Conservation (phyloP, 2,113 vertebrate genomes). For the Callospermophilus lateralis region DNA sequence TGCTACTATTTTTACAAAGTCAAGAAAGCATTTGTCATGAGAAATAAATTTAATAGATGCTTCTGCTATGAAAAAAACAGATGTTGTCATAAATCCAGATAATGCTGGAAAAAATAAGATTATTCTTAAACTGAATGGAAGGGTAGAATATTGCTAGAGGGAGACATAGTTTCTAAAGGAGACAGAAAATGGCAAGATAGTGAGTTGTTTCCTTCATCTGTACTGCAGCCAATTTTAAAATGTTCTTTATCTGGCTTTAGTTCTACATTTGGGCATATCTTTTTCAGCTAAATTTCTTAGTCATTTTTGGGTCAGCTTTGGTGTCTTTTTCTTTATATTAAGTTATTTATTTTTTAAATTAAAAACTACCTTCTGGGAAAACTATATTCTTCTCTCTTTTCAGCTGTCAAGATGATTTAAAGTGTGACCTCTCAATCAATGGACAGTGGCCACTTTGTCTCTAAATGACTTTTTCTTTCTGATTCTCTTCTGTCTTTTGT, state of each 20-base stretch:
- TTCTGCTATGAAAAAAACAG: slow-evolving; percentile 60
- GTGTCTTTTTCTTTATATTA: slow-evolving; percentile 35
- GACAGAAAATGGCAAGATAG: neutral
- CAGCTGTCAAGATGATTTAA: slow-evolving; percentile 77
- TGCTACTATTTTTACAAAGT: slow-evolving; percentile 34
- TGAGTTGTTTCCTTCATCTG: neutral
- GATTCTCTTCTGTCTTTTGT: slow-evolving; percentile 69
- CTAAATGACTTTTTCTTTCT: slow-evolving; percentile 63
- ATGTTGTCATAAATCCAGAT: slow-evolving; percentile 62
- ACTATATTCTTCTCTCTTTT: slow-evolving; percentile 41
- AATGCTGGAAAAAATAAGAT: slow-evolving; percentile 26
- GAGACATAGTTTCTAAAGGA: neutral
- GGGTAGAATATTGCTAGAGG: slow-evolving; percentile 50
- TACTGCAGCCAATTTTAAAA: slow-evolving; percentile 46
- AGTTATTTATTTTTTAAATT: neutral
- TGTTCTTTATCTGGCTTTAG: slow-evolving; percentile 27
- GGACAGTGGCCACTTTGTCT: slow-evolving; percentile 59
- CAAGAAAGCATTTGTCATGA: slow-evolving; percentile 57
- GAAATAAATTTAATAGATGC: slow-evolving; percentile 49
- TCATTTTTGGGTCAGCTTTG: slow-evolving; percentile 64
- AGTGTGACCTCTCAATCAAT: slow-evolving; percentile 75
- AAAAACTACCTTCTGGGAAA: slow-evolving; percentile 67
- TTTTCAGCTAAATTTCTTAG: slow-evolving; percentile 38
- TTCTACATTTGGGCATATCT: neutral
- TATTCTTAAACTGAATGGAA: slow-evolving; percentile 49